Base-by-base conservation (phyloP, 53 echinoderm and acorn worm species). In the Echinarachnius parma region DNA sequence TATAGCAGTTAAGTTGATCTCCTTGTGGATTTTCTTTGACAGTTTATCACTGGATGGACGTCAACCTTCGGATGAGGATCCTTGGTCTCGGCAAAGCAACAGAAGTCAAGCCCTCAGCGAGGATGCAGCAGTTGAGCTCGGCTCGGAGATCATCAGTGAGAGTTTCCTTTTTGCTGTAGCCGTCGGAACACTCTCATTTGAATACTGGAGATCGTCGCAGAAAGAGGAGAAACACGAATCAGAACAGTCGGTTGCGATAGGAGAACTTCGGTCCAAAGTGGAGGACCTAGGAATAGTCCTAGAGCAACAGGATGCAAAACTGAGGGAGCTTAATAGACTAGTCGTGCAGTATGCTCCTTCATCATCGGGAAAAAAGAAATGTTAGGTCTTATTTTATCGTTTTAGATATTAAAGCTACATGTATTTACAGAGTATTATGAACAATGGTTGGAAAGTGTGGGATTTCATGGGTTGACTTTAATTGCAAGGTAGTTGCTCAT, bases 11-110 rank as follows among this genome's bases (percentile, higher is more conserved):
- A n/a, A n/a, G n/a, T n/a, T n/a, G n/a, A n/a, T n/a, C n/a, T n/a
- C n/a, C n/a, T n/a, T n/a, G 24, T 11, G 24, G 18, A 27, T 57
- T 29, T 57, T 57, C 16, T 47, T 56, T 60, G 19, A 35, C 77
- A 95, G 96, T 95, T 24, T 80, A 95, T 53, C 96, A 95, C 64
- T 91, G 90, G 91, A 9, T 87, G 56, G 96, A 95, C 48, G 82
- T 95, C 42, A 95, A 91, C 68, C 76, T 95, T 13, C 77, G 62
- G 62, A 91, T 95, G 91, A 60, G 85, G 30, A 85, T 86, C 35
- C 85, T 95, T 14, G 96, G 96, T 50, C 82, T 95, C 4, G 96
- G 96, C 21, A 95, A 95, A 55, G 87, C 96, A 16, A 68, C 84
- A 0, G 78, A 82, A 52, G 91, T 95, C 27, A 49, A 87, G 31